Conservation (phyloP, 2,797 vertebrate species). For the Sibirionetta formosa region DNA sequence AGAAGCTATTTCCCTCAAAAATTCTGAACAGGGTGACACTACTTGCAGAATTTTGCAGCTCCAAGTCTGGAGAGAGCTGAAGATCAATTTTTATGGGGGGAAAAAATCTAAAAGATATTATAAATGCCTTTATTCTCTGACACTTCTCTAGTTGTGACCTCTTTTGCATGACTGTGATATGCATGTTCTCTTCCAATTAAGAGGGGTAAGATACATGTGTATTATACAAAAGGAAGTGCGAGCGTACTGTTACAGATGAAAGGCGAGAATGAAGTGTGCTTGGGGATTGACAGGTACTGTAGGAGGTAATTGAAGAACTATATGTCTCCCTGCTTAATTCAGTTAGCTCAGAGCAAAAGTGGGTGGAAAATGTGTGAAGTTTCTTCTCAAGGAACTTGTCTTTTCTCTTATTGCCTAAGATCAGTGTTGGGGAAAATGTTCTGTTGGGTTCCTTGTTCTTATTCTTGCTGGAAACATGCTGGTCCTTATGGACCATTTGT, state of each 20-base stretch:
- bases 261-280: neutral
- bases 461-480: neutral
- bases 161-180: neutral
- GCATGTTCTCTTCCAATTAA: neutral
- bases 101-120: neutral
- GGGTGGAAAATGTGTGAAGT: neutral
- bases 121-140: neutral
- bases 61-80: neutral
- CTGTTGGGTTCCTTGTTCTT: neutral
- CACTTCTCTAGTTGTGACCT: neutral
- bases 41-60: neutral
- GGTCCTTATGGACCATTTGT: neutral
- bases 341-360: neutral
- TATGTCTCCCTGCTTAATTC: neutral
- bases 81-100: neutral
- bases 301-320: neutral
- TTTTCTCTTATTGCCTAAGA: neutral
- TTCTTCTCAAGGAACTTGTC: neutral
- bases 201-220: neutral
- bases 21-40: fast-evolving
- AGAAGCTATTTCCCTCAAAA: neutral
- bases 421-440: neutral
- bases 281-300: neutral
- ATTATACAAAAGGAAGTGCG: neutral
- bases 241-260: neutral